Evolutionary conservation across 2,797 vertebrate genomes (phyloP), one percentile per base, ranked within the genome.

Genomic region (Astyanax mexicanus): DNA sequence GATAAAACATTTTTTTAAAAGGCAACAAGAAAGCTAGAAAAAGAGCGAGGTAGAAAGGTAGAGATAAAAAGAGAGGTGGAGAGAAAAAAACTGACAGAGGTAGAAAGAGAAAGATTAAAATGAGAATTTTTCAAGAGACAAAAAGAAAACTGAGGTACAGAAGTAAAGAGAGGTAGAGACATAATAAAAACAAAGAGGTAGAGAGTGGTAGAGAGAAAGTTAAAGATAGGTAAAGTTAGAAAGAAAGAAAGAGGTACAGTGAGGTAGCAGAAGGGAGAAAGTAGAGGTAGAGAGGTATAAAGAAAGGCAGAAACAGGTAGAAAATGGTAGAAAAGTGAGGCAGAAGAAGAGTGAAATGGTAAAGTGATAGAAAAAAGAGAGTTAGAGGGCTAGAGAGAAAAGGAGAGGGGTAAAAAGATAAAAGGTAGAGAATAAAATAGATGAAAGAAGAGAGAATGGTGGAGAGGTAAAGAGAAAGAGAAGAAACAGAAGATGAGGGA

Each of bases 161-260:
- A 32, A 32, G 32, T 9, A 40, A 40, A 9, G 38, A 40, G 38
- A 40, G 3, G 7, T 40, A 40, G 38, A 52, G 19, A 69, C n/a
- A n/a, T n/a, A 44, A 67, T 7, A 2, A 21, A 40, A 13, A 38
- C 17, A 9, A n/a, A 44, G 25, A 11, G 4, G 8, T 9, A 45
- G 37, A 44, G 47, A 8, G 37, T 37, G 32, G 25, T 21, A 19
- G 54, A 57, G 37, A 55, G 54, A 47, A 29, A 73, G 62, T 73
- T 65, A 66, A 57, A 17, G 61, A 45, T 69, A 49, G 71, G n/a
- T 69, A 52, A 75, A 37, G 23, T 57, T 67, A 60, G 55, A 78
- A 67, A 74, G 52, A 65, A 25, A 76, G 19, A 85, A 86, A 89
- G 84, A 83, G 29, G 5, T 62, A 66, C 61, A 77, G 65, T 62